A percentile compares a stretch with the other conserved stretches of the same genome.
Evolutionary conservation across 2,888 invertebrate genomes (phyloP).

Genomic region (Psylliodes chrysocephalus): DNA sequence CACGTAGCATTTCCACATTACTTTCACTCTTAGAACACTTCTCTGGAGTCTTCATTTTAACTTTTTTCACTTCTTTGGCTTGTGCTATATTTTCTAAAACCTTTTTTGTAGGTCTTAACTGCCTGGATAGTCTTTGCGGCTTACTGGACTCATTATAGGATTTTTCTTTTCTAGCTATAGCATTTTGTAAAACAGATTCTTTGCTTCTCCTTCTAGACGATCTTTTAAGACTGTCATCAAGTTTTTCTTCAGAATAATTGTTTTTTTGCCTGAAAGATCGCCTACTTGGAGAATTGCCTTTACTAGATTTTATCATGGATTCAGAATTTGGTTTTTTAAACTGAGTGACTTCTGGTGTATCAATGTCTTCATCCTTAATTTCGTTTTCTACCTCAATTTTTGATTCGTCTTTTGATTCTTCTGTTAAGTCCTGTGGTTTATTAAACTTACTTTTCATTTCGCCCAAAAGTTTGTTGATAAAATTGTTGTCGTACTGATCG

Average conservation of each 20-base stretch:
- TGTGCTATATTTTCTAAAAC: constrained; percentile 73
- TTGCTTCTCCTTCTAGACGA: constrained; percentile 71
- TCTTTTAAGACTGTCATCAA: constrained; percentile 67
- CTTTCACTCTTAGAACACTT: constrained; percentile 27
- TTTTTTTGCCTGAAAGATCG: constrained; percentile 59
- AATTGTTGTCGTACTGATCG: constrained; percentile 36
- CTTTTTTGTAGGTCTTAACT: constrained; percentile 76
- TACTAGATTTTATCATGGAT: constrained; percentile 50
- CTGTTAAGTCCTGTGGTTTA: constrained; percentile 21
- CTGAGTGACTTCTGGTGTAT: constrained; percentile 30
- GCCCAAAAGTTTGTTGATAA: constrained; percentile 58
- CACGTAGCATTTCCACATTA: background rate
- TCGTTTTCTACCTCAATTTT: constrained; percentile 27
- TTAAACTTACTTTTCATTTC: constrained; percentile 63
- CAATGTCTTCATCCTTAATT: constrained; percentile 23
- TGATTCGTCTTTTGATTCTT: constrained; percentile 31
- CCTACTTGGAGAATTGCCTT: background rate
- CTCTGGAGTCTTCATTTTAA: constrained; percentile 32
- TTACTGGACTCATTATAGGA: constrained; percentile 69
- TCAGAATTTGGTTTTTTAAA: constrained; percentile 52
- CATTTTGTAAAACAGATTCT: constrained; percentile 75
- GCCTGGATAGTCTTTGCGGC: constrained; percentile 66
- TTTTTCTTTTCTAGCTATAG: constrained; percentile 79
- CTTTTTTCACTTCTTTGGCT: constrained; percentile 52
- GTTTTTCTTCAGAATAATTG: constrained; percentile 45